Base-by-base conservation (phyloP, 2,113 vertebrate species). In the Oreocharis arfaki region DNA sequence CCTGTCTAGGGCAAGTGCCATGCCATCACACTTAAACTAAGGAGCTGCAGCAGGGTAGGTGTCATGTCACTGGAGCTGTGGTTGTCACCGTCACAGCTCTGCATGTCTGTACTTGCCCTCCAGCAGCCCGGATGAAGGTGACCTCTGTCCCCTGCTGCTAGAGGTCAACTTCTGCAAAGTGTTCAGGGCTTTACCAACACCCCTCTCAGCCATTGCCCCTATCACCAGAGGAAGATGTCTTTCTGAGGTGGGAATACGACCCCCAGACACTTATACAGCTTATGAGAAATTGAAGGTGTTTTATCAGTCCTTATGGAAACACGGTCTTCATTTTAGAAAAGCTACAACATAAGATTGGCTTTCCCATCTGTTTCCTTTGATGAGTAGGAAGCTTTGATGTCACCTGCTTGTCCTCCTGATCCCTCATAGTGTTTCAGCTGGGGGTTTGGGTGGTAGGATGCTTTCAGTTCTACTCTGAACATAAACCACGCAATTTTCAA, bases 31-130 rank as follows among this genome's bases (percentile, higher is more conserved):
- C 18, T 5, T 4, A 33, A 13, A 53, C 14, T 10, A n/a, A 47
- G 23, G 30, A 59, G 23, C 28, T 69, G 21, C 39, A 27, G 1
- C 32, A 13, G 27, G 8, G 15, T 41, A 33, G 44, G 27, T 20
- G 9, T 39, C 44, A 10, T 0, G 1, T 32, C 14, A 30, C 2
- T 22, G 3, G 30, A 42, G n/a, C 21, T 30, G 32, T 8, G 50
- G 27, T 4, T 60, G 71, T 50, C 32, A 35, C 44, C 33, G 2
- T 11, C 39, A 28, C 20, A 44, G 30, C 26, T 35, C 47, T 20
- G 30, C 20, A 5, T 0, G 8, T 5, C 81, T 18, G 15, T 5
- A 21, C 17, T 23, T 61, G n/a, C 30, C 5, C 18, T 39, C 23
- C 5, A 3, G 33, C 23, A 39, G 27, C 46, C 33, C 27, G 32